phyloP scores from a whole-genome alignment of 2,113 vertebrate species.

The Labrus mixtus region DNA sequence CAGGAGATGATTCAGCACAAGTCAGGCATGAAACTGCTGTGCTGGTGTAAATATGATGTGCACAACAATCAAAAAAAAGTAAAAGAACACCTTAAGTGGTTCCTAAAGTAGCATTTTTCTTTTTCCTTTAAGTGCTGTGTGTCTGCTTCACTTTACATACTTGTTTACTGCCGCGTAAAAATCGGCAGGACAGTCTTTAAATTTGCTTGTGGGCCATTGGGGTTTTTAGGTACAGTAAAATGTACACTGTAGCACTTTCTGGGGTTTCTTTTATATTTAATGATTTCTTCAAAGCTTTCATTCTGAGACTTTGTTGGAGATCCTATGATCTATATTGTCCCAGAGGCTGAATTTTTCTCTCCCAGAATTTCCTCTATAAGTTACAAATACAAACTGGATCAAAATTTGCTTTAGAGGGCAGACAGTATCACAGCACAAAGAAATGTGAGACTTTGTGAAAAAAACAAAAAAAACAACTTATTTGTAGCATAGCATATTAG shows the following conservation, averaged over 20 bases:
- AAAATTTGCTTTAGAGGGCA: neutral
- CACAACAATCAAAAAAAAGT: conserved; percentile 4
- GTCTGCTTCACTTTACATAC: neutral
- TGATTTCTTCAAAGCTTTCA: neutral
- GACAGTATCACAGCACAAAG: neutral
- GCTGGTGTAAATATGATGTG: conserved; percentile 16
- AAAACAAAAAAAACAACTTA: too few species aligned
- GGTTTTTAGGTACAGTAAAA: neutral
- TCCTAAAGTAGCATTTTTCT: neutral
- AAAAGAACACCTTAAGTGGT: conserved; percentile 3
- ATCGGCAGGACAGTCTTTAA: neutral
- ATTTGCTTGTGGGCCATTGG: neutral
- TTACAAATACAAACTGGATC: neutral
- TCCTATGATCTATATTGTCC: neutral
- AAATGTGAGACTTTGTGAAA: too few species aligned
- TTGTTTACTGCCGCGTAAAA: neutral
- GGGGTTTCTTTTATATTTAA: neutral
- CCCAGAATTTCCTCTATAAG: neutral
- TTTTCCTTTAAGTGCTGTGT: neutral
- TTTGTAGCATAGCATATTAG: too few species aligned
- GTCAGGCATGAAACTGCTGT: conserved; percentile 12
- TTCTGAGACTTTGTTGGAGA: too few species aligned
- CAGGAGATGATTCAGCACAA: conserved; percentile 27
- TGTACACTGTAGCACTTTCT: neutral
- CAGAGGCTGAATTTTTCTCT: neutral